Evolutionary conservation across 1,140 invertebrate genomes (phyloP).

Genomic region (Hermetia illucens): DNA sequence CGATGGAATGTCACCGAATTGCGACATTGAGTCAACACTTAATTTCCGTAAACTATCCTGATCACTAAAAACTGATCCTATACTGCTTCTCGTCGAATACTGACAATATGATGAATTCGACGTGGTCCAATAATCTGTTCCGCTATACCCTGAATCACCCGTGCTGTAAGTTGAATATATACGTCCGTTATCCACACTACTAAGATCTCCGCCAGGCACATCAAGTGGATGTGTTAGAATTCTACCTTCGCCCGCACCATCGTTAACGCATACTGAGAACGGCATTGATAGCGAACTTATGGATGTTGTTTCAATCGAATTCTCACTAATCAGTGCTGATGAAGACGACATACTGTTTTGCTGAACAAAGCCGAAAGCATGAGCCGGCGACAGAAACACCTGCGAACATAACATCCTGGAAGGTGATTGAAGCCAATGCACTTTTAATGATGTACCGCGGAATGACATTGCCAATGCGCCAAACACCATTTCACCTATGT

Average conservation of each 20-base stretch:
- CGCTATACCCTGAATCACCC: constrained; percentile 27
- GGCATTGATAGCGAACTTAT: constrained; percentile 29
- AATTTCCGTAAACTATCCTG: constrained; percentile 21
- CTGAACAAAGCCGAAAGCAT: background rate
- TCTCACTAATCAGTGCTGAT: background rate
- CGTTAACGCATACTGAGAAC: constrained; percentile 25
- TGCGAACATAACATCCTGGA: constrained; percentile 54
- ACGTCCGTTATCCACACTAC: no score
- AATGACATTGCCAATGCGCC: constrained; percentile 77
- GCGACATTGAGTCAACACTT: constrained; percentile 19
- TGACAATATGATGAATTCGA: constrained; percentile 16
- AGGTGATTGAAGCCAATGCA: constrained; percentile 58
- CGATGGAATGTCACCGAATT: constrained; percentile 14
- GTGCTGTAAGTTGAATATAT: constrained; percentile 26
- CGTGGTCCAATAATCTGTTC: constrained; percentile 18
- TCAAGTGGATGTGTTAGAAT: constrained; percentile 17
- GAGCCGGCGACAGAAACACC: constrained; percentile 37
- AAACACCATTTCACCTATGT: constrained; percentile 79
- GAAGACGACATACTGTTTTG: background rate
- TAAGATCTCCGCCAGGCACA: constrained; percentile 15
- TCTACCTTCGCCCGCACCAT: constrained; percentile 5
- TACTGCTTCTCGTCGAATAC: constrained; percentile 27
- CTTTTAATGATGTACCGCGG: constrained; percentile 69
- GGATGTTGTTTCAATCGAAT: constrained; percentile 8
- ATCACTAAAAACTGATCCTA: constrained; percentile 25